Conservation (phyloP, 23 tunicate species). For the Trididemnum nubilum region DNA sequence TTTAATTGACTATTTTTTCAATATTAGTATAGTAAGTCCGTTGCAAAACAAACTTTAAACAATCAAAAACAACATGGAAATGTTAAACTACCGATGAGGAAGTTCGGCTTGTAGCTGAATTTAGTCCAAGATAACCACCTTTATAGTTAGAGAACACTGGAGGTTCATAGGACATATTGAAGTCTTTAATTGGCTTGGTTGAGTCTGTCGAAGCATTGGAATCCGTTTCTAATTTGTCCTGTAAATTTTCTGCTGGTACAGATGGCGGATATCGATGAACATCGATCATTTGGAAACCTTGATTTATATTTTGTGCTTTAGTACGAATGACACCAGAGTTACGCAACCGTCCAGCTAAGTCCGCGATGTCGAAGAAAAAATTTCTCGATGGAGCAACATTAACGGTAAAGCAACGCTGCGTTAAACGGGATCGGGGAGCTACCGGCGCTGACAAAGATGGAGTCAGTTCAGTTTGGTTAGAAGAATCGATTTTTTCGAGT, state of each 20-base stretch:
- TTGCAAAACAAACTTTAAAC: too few species aligned
- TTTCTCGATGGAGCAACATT: slow-evolving; percentile 49
- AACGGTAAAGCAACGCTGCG: slow-evolving; percentile 29
- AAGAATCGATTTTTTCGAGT: background rate
- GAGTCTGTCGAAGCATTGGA: slow-evolving; percentile 56
- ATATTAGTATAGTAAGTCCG: too few species aligned
- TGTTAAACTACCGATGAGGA: slow-evolving; percentile 21
- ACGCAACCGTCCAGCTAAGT: slow-evolving; percentile 53
- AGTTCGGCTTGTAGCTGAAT: slow-evolving; percentile 32
- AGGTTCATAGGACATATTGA: slow-evolving; percentile 65
- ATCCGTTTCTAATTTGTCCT: slow-evolving; percentile 28
- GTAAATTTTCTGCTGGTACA: background rate
- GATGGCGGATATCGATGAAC: background rate
- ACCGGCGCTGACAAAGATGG: background rate
- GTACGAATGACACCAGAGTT: background rate
- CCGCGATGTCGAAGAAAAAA: slow-evolving; percentile 70
- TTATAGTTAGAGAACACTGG: slow-evolving; percentile 65
- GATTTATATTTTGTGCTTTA: background rate
- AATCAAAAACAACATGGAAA: too few species aligned
- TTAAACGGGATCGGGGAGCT: background rate
- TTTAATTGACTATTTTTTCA: too few species aligned
- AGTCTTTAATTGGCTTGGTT: slow-evolving; percentile 13
- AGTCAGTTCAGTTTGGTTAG: slow-evolving; percentile 2
- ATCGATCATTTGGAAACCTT: background rate
- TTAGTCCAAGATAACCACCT: slow-evolving; percentile 51